Evolutionary conservation across 2,113 vertebrate genomes (phyloP).

Genomic region (Perognathus longimembris): DNA sequence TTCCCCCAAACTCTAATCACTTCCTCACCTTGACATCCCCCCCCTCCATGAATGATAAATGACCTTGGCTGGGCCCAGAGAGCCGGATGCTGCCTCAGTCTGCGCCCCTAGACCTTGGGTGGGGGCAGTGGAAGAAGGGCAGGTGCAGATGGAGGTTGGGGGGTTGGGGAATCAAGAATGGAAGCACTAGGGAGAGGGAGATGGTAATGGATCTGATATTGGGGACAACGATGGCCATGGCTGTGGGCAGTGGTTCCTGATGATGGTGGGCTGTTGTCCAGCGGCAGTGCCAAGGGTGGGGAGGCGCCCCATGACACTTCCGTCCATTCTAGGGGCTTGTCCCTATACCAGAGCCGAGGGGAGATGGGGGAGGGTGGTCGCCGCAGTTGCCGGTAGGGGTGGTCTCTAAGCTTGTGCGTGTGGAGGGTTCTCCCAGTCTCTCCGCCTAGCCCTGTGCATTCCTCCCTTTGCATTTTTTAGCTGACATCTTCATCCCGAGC

Average conservation of each 20-base stretch:
- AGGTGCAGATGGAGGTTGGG: conserved; percentile 17
- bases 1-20: conserved; percentile 3
- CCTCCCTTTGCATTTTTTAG: conserved; percentile 22
- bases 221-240: not conserved
- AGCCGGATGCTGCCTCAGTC: conserved; percentile 38
- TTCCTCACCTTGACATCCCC: not conserved
- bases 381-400: too few species aligned
- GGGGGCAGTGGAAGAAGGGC: not conserved
- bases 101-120: not conserved
- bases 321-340: not conserved
- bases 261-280: conserved; percentile 7
- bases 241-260: not conserved
- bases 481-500: conserved; percentile 19
- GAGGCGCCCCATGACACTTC: not conserved
- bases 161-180: not conserved
- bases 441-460: not conserved
- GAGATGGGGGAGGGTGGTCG: not conserved
- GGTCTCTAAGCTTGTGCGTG: not conserved
- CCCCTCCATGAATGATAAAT: conserved; percentile 40
- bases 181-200: not conserved
- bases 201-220: not conserved
- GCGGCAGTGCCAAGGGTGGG: not conserved
- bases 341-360: not conserved
- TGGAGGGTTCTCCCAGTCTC: not conserved
- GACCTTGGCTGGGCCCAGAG: conserved; percentile 74